Conservation (phyloP, 1,140 invertebrate genomes). For the Stegodyphus dumicola region DNA sequence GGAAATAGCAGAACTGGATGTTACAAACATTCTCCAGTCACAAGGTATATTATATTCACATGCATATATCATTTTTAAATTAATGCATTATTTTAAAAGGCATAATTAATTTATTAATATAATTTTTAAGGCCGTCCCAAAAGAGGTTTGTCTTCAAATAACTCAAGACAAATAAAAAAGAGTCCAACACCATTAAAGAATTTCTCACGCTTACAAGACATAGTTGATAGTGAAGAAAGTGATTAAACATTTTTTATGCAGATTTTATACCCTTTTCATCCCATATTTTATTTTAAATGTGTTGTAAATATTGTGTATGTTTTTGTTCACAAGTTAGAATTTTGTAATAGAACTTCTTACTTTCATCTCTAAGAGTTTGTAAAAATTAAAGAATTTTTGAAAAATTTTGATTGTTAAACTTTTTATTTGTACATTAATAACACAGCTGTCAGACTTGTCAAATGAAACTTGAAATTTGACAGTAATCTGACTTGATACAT, state of each 20-base stretch:
- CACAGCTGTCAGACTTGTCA: no score
- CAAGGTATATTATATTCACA: conserved; percentile 20
- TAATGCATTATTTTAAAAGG: not conserved
- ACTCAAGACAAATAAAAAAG: not conserved
- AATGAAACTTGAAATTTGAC: no score
- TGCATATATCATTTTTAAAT: not conserved
- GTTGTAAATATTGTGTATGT: not conserved
- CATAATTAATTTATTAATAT: not conserved
- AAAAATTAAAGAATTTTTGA: no score
- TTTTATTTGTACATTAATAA: no score
- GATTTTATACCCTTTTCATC: not conserved
- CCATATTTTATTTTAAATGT: not conserved
- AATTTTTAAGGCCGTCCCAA: conserved; percentile 11
- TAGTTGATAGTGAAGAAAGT: conserved; percentile 52
- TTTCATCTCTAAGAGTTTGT: not conserved
- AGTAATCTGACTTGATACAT: no score
- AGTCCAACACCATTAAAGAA: not conserved
- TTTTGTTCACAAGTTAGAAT: not conserved
- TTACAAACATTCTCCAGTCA: conserved; percentile 14
- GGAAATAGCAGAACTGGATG: conserved; percentile 46
- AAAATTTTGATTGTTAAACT: no score
- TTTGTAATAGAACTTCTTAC: not conserved
- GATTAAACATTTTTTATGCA: conserved; percentile 3
- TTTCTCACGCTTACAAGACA: conserved; percentile 14
- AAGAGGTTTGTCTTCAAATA: conserved; percentile 12